Evolutionary conservation across 2,888 invertebrate genomes (phyloP).

Genomic region (Sycophila texana): DNA sequence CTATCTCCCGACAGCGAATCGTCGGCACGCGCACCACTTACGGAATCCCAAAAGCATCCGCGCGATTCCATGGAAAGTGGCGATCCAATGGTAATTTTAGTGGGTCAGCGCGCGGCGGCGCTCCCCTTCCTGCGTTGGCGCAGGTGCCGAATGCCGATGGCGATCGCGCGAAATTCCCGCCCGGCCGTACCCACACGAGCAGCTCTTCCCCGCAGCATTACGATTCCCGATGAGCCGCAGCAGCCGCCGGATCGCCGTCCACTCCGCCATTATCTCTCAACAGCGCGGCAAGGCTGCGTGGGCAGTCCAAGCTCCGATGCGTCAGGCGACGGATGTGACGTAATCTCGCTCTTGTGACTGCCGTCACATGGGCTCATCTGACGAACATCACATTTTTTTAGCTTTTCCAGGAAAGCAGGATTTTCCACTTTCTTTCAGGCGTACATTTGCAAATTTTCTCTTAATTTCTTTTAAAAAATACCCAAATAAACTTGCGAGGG

Average conservation of each 20-base stretch:
- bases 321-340: constrained; percentile 48
- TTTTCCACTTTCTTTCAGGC: too few species aligned
- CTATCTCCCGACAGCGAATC: too few species aligned
- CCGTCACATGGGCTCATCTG: too few species aligned
- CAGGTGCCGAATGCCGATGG: not conserved
- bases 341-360: constrained; percentile 1
- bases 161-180: not conserved
- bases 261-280: constrained; percentile 32
- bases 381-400: too few species aligned
- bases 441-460: too few species aligned
- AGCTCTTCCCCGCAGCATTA: not conserved
- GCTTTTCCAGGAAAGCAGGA: too few species aligned
- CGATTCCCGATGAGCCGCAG: constrained; percentile 11
- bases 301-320: not conserved
- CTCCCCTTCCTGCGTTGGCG: not conserved
- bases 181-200: too few species aligned
- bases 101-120: constrained; percentile 5
- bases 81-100: constrained; percentile 2
- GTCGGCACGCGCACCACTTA: too few species aligned
- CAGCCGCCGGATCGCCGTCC: not conserved
- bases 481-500: too few species aligned
- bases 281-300: constrained; percentile 28
- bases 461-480: too few species aligned
- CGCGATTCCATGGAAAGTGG: not conserved
- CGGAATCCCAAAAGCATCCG: not conserved